These are phyloP conservation scores for Dermochelys coriacea DNA, from an alignment of 2,797 vertebrate species.

Conservation along the genomic window DNA sequence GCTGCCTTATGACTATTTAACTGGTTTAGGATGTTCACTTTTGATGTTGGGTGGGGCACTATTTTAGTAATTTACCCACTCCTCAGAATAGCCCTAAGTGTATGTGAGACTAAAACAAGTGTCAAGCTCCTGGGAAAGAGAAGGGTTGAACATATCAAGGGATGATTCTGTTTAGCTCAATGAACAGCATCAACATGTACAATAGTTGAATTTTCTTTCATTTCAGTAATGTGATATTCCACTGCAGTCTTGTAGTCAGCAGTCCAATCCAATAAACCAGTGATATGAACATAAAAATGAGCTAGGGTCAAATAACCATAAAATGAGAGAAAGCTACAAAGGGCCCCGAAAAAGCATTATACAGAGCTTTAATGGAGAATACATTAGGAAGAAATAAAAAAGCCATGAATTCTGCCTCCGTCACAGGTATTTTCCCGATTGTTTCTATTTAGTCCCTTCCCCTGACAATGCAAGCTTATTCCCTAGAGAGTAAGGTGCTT, in stretches of 20 bases:
- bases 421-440: slow-evolving; percentile 19
- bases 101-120: neutral
- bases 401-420: neutral
- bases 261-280: slow-evolving; percentile 51
- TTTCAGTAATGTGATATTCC: slow-evolving; percentile 53
- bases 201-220: slow-evolving; percentile 46
- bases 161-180: slow-evolving; percentile 55
- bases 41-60: neutral
- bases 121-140: neutral
- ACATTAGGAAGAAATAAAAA: neutral
- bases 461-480: neutral
- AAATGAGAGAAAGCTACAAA: slow-evolving; percentile 24
- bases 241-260: slow-evolving; percentile 48
- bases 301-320: slow-evolving; percentile 33
- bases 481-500: neutral
- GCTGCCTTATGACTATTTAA: neutral
- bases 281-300: slow-evolving; percentile 44
- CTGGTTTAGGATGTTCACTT: neutral
- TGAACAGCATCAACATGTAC: slow-evolving; percentile 31
- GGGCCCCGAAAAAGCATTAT: neutral
- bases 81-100: neutral
- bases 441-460: neutral
- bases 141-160: slow-evolving; percentile 33
- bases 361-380: neutral
- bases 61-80: neutral